Conservation (phyloP, 2,888 invertebrate species). For the Cyclophora punctaria region DNA sequence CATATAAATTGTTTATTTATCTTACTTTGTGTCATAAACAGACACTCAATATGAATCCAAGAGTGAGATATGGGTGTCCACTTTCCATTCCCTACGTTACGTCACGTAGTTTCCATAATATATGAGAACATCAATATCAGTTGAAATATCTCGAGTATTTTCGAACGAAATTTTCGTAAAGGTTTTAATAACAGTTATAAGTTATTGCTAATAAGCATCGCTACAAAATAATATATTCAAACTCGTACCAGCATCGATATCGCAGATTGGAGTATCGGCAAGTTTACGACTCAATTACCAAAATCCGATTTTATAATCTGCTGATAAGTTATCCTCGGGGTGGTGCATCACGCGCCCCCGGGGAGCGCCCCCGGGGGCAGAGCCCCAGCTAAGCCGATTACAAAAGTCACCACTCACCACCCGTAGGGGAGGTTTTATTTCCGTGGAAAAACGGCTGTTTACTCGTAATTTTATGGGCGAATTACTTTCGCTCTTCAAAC, state of each 20-base stretch:
- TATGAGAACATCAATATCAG: no score
- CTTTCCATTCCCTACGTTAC: no score
- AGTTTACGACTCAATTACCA: slow-evolving; percentile 67
- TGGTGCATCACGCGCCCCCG: slow-evolving; percentile 53
- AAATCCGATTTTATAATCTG: slow-evolving; percentile 69
- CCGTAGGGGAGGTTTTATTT: slow-evolving; percentile 58
- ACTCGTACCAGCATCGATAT: not conserved
- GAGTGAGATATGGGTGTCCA: no score
- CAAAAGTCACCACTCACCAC: slow-evolving; percentile 56
- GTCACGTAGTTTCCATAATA: no score
- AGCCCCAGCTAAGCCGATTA: slow-evolving; percentile 61
- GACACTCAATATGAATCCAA: no score
- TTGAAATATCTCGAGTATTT: no score
- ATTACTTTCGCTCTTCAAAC: slow-evolving; percentile 69
- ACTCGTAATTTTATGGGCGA: slow-evolving; percentile 70
- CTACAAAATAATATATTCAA: not conserved
- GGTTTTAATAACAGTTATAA: no score
- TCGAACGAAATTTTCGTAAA: no score
- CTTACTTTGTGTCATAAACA: no score
- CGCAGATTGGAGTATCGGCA: slow-evolving; percentile 21
- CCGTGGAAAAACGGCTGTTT: slow-evolving; percentile 71
- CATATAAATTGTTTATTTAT: no score
- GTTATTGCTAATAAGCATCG: no score
- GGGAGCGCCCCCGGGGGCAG: slow-evolving; percentile 45
- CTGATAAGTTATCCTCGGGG: slow-evolving; percentile 70